Base-by-base conservation (phyloP, 2,888 invertebrate species). In the Yponomeuta malinellus region DNA sequence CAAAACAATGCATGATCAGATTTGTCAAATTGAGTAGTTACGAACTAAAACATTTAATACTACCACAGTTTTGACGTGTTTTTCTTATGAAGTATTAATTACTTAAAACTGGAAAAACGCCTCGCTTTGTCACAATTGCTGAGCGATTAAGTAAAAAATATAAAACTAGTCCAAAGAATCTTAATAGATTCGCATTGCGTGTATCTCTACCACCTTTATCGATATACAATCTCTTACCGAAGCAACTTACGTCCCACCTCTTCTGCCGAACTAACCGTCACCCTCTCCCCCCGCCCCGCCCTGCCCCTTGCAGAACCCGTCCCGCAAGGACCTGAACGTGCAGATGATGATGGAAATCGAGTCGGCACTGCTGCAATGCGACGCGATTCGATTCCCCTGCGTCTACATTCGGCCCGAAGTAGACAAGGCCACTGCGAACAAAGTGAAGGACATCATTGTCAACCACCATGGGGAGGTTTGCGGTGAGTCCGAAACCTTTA, bases 261-360 rank as follows among this genome's bases (percentile, higher is more conserved):
- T 83, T 81, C 83, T 76, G 8, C 15, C 52, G 15, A 59, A 75
- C 52, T 68, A 52, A 69, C 74, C 75, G 71, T 74, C 72, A 74
- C 73, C 79, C 73, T 79, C 76, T 77, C 73, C 76, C 78, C 77
- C 73, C 73, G 75, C 75, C 77, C 75, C 75, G n/a, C 71, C 70
- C 78, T 79, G 73, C 69, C 89, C 78, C 84, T 94, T 94, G 72
- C 93, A 96, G 95, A 97, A 97, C 78, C 97, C 98, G 1, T 96
- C 97, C 2, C 95, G 97, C 59, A 95, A 97, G 88, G 98, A 99
- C 83, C 94, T 97, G 74, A 96, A 98, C 80, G 95, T 98, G 72
- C 98, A 98, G 84, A 96, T 99, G 96, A 96, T 98, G 86, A 95
- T 97, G 92, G 95, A 95, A 74, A 96, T 97, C 72, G 97, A 98